Base-by-base conservation (phyloP, 1,140 invertebrate genomes). In the Drosophila lowei region DNA sequence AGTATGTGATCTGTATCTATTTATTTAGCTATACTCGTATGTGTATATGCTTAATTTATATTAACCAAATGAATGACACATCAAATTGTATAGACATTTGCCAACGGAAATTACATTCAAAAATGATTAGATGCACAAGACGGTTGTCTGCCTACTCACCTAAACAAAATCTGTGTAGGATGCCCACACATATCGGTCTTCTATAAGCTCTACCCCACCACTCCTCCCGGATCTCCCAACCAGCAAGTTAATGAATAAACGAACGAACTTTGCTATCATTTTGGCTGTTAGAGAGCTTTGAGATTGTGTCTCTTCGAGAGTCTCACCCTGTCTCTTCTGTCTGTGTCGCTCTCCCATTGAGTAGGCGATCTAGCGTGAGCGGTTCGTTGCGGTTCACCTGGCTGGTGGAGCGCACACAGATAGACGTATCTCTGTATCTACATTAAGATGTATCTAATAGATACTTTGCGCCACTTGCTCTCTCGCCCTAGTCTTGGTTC, bases 231-330 rank as follows among this genome's bases (percentile, higher is more conserved):
- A 25, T 25, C 23, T 25, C 23, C 23, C 23, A 25, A 25, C 30
- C 50, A 53, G 11, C 30, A 68, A 47, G 43, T 65, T 66, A 53
- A 44, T 65, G 47, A 65, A 65, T 50, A 66, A 53, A 52, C 61
- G 23, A 25, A 72, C 34, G 11, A 72, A 74, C 60, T 65, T 57
- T 72, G 71, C 70, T 65, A 74, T 74, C 58, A 63, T 56, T 72
- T 72, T 28, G 25, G 70, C 21, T 71, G 56, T 68, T 68, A 68
- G 53, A 57, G 53, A 70, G 66, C 66, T 57, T 67, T 56, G 63
- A 34, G 62, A 15, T 41, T 44, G 59, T 28, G 30, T 54, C 50
- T 68, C 63, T 18, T 18, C 18, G 18, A 55, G 48, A 6, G 21
- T 52, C 58, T 43, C 38, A 3, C 11, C 11, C 28, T 11, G 21